Evolutionary conservation across 1,140 invertebrate species (phyloP), one percentile per base, ranked within the genome.

Genomic region (Eufriesea mexicana): DNA sequence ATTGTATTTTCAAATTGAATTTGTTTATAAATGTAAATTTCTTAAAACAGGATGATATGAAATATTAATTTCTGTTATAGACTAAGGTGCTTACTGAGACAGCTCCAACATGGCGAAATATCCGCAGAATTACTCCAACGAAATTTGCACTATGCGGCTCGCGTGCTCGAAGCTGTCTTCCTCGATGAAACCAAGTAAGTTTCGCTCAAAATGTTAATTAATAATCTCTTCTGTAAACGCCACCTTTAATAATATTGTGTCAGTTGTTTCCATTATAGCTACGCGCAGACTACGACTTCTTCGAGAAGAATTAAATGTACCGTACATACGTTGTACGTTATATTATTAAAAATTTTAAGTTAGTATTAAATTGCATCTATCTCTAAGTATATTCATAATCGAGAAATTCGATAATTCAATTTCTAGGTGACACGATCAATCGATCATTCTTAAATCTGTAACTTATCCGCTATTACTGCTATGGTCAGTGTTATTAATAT

Each of bases 181-280:
- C 96, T 97, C 91, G 97, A 98, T 93, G 97, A 98, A 93, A 97
- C 97, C 91, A 98, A 97, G 97, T 98, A 96, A 95, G 96, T 96
- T 90, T 86, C 59, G 61, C 54, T 72, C 77, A 2, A 66, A 86
- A 76, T 49, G 54, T 51, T 23, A 70, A 59, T 54, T 83, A 51
- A 59, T 57, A 70, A 54, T 42, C n/a, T 14, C 8, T 18, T 67
- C 42, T 55, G n/a, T 12, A 57, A 68, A 28, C 49, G 28, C 28
- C 6, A 49, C 28, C 4, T 62, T 45, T 62, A 83, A 83, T 83
- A 66, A 85, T 61, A 23, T 72, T 54, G 20, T 45, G 28, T 18
- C 20, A 83, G 74, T 59, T 54, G 42, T 78, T 64, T 62, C 18
- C 51, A 68, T 83, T 59, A 49, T 85, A 86, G 67, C 35, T 12